Base-by-base conservation (phyloP, 1,140 invertebrate genomes). In the Cyclargus thomasi region DNA sequence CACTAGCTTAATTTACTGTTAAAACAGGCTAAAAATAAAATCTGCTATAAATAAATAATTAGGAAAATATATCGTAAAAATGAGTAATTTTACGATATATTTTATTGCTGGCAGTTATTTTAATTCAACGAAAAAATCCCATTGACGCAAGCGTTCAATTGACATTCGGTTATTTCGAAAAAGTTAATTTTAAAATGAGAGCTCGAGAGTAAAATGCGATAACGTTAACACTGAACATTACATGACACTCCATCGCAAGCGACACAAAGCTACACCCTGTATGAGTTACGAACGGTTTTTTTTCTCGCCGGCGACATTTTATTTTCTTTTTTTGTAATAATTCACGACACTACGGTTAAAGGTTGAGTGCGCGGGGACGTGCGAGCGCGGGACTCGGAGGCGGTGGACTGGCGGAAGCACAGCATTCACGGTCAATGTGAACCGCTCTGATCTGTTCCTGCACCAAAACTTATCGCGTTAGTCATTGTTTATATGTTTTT, bases 401-500 rank as follows among this genome's bases (percentile, higher is more conserved):
- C 74, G 70, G 62, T 67, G 74, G 73, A 88, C 86, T 88, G 85
- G 75, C 69, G 67, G 69, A 68, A 68, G 70, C 74, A 70, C 73
- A 66, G 68, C 68, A 76, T 80, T 84, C 83, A 87, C 82, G 82
- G 85, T 85, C 85, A 85, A 84, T 85, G 85, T 69, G 84, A 85
- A 79, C 76, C 71, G 65, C 70, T 74, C 71, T 71, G 59, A 35
- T 59, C 68, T 71, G 69, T 71, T 71, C 70, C 72, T 71, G 72
- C 65, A 63, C 72, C 72, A 53, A 74, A 74, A 69, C 67, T 57
- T 66, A 66, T 35, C 22, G 18, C 29, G 53, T 55, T 53, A 47
- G 11, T 47, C 39, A 47, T 47, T 47, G 39, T 47, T 47, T 47
- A 47, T 47, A 2, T 16, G 39, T 47, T 47, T 47, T 47, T 11